phyloP scores from a whole-genome alignment of 2,797 vertebrate genomes.

The Clarias platycephalus region DNA sequence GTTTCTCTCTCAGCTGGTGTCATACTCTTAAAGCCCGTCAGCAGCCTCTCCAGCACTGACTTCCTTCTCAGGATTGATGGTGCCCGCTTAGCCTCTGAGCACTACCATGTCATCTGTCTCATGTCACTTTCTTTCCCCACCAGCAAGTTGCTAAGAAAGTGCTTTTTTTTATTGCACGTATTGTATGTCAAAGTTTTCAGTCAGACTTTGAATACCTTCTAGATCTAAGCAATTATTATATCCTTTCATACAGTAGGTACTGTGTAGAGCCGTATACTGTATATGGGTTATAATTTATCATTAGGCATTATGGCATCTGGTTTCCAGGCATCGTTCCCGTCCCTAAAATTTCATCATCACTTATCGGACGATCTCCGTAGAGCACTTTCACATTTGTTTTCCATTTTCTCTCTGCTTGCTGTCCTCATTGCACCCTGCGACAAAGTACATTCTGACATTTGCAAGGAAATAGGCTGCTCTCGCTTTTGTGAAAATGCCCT shows the following conservation, averaged over 20 bases:
- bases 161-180: constrained; percentile 1
- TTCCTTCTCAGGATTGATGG: constrained; percentile 57
- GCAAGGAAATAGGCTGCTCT: constrained; percentile 53
- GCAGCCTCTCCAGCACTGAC: constrained; percentile 34
- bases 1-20: constrained; percentile 54
- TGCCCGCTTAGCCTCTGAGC: constrained; percentile 43
- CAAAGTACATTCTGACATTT: constrained; percentile 55
- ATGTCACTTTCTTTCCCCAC: constrained; percentile 44
- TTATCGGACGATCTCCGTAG: constrained; percentile 37
- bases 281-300: not conserved
- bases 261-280: not conserved
- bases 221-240: not conserved
- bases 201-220: not conserved
- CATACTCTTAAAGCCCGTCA: constrained; percentile 36
- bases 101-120: constrained; percentile 47
- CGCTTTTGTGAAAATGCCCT: constrained; percentile 48
- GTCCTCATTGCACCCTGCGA: constrained; percentile 41
- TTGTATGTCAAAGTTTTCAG: constrained; percentile 11
- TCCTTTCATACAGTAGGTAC: not conserved
- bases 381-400: constrained; percentile 51
- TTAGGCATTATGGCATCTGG: not conserved
- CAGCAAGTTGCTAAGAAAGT: constrained; percentile 49
- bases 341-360: constrained; percentile 30
- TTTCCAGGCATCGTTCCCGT: not conserved
- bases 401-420: constrained; percentile 44